phyloP scores from a whole-genome alignment of 2,113 vertebrate species.

The Datnioides undecimradiatus region DNA sequence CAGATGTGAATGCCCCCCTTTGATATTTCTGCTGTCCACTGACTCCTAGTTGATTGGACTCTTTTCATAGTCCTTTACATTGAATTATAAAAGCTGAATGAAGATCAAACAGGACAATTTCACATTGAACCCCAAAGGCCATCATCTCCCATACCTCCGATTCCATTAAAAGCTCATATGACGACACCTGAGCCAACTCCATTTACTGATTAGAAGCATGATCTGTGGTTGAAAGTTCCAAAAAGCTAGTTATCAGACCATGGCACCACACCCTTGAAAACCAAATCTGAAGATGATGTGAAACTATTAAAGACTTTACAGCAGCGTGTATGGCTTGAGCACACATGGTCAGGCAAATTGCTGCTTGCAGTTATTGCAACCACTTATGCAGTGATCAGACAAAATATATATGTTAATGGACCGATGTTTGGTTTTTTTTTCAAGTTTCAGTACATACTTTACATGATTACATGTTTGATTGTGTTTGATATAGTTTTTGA shows the following conservation, averaged over 20 bases:
- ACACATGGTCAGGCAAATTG: background rate
- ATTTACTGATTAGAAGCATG: background rate
- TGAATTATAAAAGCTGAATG: background rate
- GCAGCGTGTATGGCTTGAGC: background rate
- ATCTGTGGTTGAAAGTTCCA: background rate
- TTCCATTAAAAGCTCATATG: background rate
- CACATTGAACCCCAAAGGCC: background rate
- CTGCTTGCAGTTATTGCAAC: background rate
- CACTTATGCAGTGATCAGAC: conserved; percentile 9
- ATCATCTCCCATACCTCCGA: no score
- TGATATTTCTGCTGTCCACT: background rate
- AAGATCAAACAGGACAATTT: background rate
- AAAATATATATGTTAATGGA: background rate
- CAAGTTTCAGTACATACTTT: background rate
- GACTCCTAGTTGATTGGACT: background rate
- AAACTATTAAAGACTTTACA: background rate
- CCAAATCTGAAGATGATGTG: background rate
- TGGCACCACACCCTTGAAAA: background rate
- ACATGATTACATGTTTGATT: background rate
- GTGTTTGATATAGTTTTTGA: background rate
- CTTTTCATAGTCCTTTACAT: background rate
- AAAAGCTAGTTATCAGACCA: background rate
- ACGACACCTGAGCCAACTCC: background rate
- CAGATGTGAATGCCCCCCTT: no score
- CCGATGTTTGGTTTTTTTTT: background rate